A percentile compares a stretch with the other conserved stretches of the same genome.
Evolutionary conservation across 2,797 vertebrate species (phyloP).

Genomic region (Ammospiza maritima): DNA sequence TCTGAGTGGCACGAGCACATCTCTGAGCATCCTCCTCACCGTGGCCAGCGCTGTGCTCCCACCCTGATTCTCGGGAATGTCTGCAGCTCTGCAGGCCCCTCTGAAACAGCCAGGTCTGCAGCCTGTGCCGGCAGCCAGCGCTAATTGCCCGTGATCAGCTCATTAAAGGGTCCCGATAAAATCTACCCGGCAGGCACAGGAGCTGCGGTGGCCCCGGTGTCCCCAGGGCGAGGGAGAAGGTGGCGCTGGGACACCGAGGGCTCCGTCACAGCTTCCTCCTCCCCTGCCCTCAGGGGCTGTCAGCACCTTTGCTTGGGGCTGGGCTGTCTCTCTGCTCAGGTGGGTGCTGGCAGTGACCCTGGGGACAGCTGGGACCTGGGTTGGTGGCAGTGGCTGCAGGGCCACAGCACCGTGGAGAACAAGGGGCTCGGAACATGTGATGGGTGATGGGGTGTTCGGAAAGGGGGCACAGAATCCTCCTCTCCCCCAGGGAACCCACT

Average conservation of each 20-base stretch:
- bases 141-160: slow-evolving; percentile 74
- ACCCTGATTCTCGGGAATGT: accelerated
- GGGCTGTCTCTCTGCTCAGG: background rate
- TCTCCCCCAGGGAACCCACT: background rate
- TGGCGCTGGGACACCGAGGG: accelerated
- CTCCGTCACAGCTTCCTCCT: background rate
- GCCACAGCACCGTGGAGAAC: background rate
- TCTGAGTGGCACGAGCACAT: background rate
- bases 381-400: background rate
- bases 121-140: slow-evolving; percentile 41
- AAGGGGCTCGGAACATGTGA: accelerated
- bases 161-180: slow-evolving; percentile 73
- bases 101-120: background rate
- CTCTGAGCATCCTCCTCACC: background rate
- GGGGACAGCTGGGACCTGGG: accelerated
- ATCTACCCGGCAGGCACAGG: background rate
- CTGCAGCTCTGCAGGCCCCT: background rate
- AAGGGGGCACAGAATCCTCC: background rate
- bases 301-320: background rate
- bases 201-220: background rate
- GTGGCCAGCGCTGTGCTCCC: accelerated
- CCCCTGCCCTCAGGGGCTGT: background rate
- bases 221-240: background rate
- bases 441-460: background rate
- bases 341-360: background rate